Conservation (phyloP, 1,140 invertebrate species). For the Sminthurides bifidus region DNA sequence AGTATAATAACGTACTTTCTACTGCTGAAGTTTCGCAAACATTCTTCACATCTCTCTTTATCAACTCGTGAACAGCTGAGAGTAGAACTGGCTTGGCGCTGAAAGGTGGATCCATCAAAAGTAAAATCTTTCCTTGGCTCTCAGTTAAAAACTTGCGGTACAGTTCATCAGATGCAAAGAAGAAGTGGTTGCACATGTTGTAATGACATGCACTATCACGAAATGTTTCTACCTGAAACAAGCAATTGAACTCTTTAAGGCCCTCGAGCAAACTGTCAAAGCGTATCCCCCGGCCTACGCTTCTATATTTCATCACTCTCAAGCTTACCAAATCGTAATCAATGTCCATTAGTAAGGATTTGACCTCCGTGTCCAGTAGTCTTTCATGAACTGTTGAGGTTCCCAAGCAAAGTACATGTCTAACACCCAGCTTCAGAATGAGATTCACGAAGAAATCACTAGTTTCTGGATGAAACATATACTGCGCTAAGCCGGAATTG, state of each 20-base stretch:
- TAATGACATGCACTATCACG: conserved; percentile 1
- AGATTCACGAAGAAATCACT: conserved; percentile 3
- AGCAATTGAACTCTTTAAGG: neutral
- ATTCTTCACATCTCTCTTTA: neutral
- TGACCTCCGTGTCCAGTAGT: neutral
- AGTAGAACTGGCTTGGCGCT: conserved; percentile 11
- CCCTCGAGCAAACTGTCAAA: too few relatives aligned
- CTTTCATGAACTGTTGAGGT: conserved; percentile 2
- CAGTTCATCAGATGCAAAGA: conserved; percentile 1
- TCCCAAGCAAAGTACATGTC: conserved; percentile 9
- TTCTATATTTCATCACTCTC: neutral
- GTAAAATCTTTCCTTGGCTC: neutral
- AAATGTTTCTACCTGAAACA: neutral
- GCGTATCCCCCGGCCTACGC: too few relatives aligned
- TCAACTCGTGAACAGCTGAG: neutral
- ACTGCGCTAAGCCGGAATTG: conserved; percentile 9
- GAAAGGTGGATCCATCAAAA: conserved; percentile 15
- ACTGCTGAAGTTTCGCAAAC: neutral
- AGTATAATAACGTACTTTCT: neutral
- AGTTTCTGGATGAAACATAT: conserved; percentile 1
- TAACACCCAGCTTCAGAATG: neutral
- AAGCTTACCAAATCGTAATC: neutral
- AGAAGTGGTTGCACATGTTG: conserved; percentile 17
- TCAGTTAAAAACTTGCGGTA: conserved; percentile 7
- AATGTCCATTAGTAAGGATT: conserved; percentile 9